Base-by-base conservation (phyloP, 2,797 vertebrate species). In the Sparidentex hasta region DNA sequence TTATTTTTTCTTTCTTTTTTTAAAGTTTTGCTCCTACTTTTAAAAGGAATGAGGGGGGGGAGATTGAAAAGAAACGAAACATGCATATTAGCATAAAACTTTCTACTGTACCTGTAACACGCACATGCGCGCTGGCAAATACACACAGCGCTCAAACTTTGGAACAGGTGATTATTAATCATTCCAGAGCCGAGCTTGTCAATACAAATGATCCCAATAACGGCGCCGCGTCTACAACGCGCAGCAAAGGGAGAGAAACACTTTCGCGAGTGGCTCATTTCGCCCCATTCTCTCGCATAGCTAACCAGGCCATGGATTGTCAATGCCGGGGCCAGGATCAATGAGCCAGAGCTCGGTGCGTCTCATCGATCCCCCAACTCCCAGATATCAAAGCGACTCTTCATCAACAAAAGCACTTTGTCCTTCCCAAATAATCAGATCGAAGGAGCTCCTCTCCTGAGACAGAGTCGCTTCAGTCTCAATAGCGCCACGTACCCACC, bases 401-500 rank as follows among this genome's bases (percentile, higher is more conserved):
- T 95, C 96, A 96, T 96, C 96, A 96, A 96, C 96, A 96, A 95
- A 95, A 96, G 95, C 94, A 93, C 95, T 95, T 93, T 94, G 94
- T 96, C 95, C 94, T 96, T 92, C 95, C 95, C 95, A 96, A 96
- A 96, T 96, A 95, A 96, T 95, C 94, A 74, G 95, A 95, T 96
- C 93, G 94, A 96, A 95, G 90, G 88, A 87, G 84, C 91, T 91
- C 87, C 76, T 95, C 92, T 89, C 85, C 81, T 68, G 87, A 94
- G 92, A 92, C 88, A 80, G 76, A 88, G 89, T 90, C 70, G 65
- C 91, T 82, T 74, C 83, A 76, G 78, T 86, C 65, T 80, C 90
- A 84, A 72, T 84, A 81, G 74, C 46, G 58, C 48, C 38, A 47
- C 68, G 20, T 29, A 1, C 47, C 4, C 33, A 27, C 23, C 7